These are phyloP conservation scores for Ridgeia piscesae DNA, from an alignment of 1,140 invertebrate species.

Conservation along the genomic window DNA sequence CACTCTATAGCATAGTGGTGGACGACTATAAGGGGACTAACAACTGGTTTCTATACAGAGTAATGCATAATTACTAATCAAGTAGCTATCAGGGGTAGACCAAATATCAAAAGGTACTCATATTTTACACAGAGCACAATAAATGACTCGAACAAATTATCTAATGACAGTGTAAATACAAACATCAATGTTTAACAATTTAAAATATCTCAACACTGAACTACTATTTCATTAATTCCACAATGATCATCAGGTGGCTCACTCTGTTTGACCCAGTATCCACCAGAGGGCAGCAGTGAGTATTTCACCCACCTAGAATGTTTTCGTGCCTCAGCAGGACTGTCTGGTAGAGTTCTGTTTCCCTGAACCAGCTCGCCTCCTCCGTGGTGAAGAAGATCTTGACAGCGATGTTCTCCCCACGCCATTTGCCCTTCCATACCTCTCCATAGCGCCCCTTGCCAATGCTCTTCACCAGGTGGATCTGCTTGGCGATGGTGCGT, in stretches of 20 bases:
- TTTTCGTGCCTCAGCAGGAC: constrained; percentile 89
- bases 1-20: neutral
- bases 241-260: neutral
- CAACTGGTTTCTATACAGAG: neutral
- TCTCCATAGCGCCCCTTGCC: constrained; percentile 89
- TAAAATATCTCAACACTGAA: neutral
- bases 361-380: constrained; percentile 84
- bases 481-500: constrained; percentile 91
- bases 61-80: neutral
- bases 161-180: too few relatives aligned
- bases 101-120: too few relatives aligned
- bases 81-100: neutral
- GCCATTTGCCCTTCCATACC: constrained; percentile 81
- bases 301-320: constrained; percentile 68
- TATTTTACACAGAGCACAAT: too few relatives aligned
- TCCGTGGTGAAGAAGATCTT: constrained; percentile 89
- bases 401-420: constrained; percentile 84
- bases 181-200: neutral
- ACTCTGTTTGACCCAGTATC: neutral
- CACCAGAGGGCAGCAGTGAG: neutral
- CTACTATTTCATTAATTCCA: constrained; percentile 1
- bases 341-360: constrained; percentile 90
- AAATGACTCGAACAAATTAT: too few relatives aligned
- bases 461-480: constrained; percentile 86
- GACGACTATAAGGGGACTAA: neutral